Evolutionary conservation across 2,797 vertebrate genomes (phyloP), one percentile per base, ranked within the genome.

Genomic region (Glyptemys insculpta): DNA sequence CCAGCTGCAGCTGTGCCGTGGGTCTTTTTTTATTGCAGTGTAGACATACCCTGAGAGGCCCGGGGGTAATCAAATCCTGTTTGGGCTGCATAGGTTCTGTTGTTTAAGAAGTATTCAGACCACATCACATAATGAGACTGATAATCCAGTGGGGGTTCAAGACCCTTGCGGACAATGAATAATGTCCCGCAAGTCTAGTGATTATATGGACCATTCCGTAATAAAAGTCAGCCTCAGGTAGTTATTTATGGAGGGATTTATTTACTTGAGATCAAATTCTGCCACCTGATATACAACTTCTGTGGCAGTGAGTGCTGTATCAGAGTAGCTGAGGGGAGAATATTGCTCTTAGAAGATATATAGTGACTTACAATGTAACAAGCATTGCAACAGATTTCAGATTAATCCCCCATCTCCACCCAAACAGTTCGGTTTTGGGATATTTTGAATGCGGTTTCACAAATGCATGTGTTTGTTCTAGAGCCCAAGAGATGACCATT

Each of bases 111-210:
- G 76, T 11, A 34, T 31, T 72, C 79, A 88, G n/a, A 74, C 49
- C 37, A 49, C 49, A 56, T 94, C 7, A 54, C 52, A n/a, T 74
- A 85, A 88, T 52, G 53, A 87, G 37, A 57, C 88, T 57, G 88
- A 80, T 92, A 93, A 96, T 94, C 83, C 79, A 81, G 50, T 56
- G 83, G 85, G 34, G 86, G 89, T 79, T 89, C 83, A 91, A 87
- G 62, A 88, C 27, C 79, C 85, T 83, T 56, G 87, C 54, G 59
- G 80, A 83, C 90, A 89, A 85, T 87, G 94, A 96, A 93, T 95
- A 86, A 82, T 12, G 23, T 76, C 79, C 92, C 93, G 34, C 56
- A 86, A 95, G 88, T 90, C 89, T 89, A 62, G 81, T 62, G 76
- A 81, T 91, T 86, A 68, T 68, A 57, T 41, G 34, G 62, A 68